phyloP scores from a whole-genome alignment of 2,888 invertebrate genomes.

The Drosophila helvetica region DNA sequence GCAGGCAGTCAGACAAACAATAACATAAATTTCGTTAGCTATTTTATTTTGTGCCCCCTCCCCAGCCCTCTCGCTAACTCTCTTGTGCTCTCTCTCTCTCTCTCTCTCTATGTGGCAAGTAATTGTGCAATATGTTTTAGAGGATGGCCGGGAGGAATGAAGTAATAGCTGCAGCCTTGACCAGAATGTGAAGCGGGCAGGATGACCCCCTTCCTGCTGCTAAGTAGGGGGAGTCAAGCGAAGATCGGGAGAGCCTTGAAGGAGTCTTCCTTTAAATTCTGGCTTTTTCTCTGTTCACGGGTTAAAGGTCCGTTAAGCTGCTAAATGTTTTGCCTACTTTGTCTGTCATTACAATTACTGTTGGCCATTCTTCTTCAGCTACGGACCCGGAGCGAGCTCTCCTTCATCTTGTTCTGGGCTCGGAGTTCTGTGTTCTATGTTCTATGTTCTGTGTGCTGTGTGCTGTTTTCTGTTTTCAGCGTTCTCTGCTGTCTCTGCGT shows the following conservation, averaged over 20 bases:
- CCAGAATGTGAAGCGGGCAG: conserved; percentile 19
- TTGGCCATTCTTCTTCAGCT: conserved; percentile 27
- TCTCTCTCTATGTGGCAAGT: conserved; percentile 58
- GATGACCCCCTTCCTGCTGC: too few species aligned
- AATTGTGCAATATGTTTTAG: conserved; percentile 76
- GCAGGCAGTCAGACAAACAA: conserved; percentile 72
- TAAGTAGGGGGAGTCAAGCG: conserved; percentile 29
- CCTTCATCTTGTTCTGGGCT: conserved; percentile 15
- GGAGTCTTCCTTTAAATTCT: background rate
- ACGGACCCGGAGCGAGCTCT: conserved; percentile 9
- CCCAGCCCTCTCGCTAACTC: background rate
- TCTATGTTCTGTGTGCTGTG: conserved; percentile 33
- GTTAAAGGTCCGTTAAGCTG: conserved; percentile 50
- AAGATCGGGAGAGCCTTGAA: conserved; percentile 8
- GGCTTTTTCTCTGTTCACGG: conserved; percentile 1
- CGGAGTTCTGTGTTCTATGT: background rate
- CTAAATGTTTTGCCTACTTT: conserved; percentile 69
- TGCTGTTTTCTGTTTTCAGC: too few species aligned
- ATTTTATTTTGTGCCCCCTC: conserved; percentile 36
- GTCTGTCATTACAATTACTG: conserved; percentile 63
- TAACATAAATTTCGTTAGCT: conserved; percentile 74
- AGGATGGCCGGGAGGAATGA: conserved; percentile 34
- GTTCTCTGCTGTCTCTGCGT: background rate
- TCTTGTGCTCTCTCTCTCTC: conserved; percentile 20
- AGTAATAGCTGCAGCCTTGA: conserved; percentile 34